Conservation (phyloP, 1,140 invertebrate genomes). For the Contarinia nasturtii region DNA sequence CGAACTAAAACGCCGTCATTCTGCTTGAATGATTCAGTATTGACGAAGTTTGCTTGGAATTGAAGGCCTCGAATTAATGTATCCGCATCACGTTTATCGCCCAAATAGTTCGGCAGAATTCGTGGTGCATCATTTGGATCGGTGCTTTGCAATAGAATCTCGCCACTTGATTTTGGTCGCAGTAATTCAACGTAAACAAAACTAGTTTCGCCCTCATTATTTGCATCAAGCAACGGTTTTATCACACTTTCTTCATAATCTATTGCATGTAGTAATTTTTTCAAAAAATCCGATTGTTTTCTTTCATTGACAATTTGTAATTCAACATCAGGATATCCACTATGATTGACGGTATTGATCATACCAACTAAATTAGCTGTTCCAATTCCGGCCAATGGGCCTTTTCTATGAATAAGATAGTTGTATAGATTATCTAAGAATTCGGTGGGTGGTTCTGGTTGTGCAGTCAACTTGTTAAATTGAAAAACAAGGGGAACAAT, state of each 20-base stretch:
- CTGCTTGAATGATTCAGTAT: slow-evolving; percentile 19
- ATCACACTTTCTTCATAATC: slow-evolving; percentile 6
- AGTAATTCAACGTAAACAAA: slow-evolving; percentile 17
- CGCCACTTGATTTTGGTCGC: slow-evolving; percentile 35
- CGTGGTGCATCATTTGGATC: slow-evolving; percentile 39
- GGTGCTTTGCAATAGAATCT: slow-evolving; percentile 26
- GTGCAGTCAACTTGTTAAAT: slow-evolving; percentile 1
- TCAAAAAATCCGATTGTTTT: slow-evolving; percentile 13
- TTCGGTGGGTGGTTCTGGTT: not conserved
- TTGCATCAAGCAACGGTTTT: slow-evolving; percentile 16
- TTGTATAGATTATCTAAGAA: not conserved
- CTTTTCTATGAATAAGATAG: not conserved
- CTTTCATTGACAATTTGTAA: slow-evolving; percentile 25
- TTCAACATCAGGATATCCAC: slow-evolving; percentile 9
- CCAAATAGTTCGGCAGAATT: slow-evolving; percentile 39
- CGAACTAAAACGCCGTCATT: slow-evolving; percentile 16
- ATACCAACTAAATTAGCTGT: slow-evolving; percentile 5
- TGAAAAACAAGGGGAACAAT: slow-evolving; percentile 14
- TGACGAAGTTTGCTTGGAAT: slow-evolving; percentile 12
- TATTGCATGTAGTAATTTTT: slow-evolving; percentile 1
- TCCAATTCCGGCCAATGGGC: slow-evolving; percentile 2
- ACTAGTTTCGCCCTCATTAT: not conserved
- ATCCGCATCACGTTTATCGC: slow-evolving; percentile 25
- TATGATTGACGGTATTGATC: slow-evolving; percentile 4
- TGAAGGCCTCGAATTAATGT: slow-evolving; percentile 24